Percentiles rank a stretch among this genome's conserved stretches.
These are phyloP conservation scores for Sibirionetta formosa DNA, from an alignment of 2,797 vertebrate species.

Conservation along the genomic window DNA sequence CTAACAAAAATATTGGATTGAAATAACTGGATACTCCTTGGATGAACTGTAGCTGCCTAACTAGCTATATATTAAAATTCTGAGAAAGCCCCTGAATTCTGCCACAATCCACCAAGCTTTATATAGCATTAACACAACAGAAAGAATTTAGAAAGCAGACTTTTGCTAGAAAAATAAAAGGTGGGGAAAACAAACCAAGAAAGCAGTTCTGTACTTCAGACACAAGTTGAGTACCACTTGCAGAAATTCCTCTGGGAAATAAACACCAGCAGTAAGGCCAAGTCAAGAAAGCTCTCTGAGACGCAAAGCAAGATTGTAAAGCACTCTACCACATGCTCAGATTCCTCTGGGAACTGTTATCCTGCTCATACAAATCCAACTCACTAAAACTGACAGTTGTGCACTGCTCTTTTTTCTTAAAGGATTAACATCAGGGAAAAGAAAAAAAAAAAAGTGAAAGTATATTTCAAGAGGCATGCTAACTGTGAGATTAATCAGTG, in stretches of 20 bases:
- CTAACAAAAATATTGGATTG: neutral
- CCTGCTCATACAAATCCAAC: slow-evolving; percentile 70
- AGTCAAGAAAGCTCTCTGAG: slow-evolving; percentile 57
- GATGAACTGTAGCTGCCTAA: neutral
- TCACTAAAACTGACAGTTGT: slow-evolving; percentile 67
- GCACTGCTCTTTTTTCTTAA: slow-evolving; percentile 38
- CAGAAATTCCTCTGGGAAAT: slow-evolving; percentile 62
- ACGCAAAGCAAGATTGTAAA: slow-evolving; percentile 48
- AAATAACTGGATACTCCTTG: neutral
- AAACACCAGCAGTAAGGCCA: slow-evolving; percentile 54
- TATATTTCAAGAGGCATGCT: slow-evolving; percentile 20
- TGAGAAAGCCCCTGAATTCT: neutral
- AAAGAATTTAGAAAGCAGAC: slow-evolving; percentile 26
- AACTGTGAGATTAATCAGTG: slow-evolving; percentile 5
- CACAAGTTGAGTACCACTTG: slow-evolving; percentile 16
- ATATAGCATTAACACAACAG: neutral
- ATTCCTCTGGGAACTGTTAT: slow-evolving; percentile 66
- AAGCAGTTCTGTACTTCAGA: slow-evolving; percentile 40
- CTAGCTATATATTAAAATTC: neutral
- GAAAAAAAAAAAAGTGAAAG: slow-evolving; percentile 13
- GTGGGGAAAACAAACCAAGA: slow-evolving; percentile 9
- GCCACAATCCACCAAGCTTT: neutral
- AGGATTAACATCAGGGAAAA: slow-evolving; percentile 52
- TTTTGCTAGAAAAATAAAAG: slow-evolving; percentile 45
- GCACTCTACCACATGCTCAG: slow-evolving; percentile 29